Conservation (phyloP, 2,888 invertebrate species). For the Rhaphigaster nebulosa region DNA sequence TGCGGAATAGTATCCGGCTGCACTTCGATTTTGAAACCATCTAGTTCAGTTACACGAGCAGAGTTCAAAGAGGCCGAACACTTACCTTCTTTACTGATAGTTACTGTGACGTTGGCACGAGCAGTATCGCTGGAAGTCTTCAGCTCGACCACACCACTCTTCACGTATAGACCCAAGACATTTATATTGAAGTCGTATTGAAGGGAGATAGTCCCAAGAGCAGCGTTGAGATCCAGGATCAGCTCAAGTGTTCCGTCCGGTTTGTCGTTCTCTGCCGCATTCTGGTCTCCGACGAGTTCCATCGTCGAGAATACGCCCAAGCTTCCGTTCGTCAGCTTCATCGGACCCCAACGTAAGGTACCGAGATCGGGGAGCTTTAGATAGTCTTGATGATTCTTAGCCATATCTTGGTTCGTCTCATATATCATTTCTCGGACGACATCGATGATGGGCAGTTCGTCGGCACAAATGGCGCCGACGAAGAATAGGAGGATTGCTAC, state of each 20-base stretch:
- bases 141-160: background rate
- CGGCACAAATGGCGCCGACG: background rate
- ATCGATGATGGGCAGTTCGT: background rate
- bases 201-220: background rate
- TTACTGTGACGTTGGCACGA: background rate
- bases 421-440: background rate
- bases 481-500: background rate
- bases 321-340: background rate
- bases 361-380: background rate
- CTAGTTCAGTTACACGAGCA: background rate
- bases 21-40: background rate
- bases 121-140: background rate
- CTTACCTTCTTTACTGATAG: background rate
- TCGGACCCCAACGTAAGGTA: background rate
- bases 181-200: background rate
- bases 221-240: background rate
- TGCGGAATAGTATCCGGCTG: background rate
- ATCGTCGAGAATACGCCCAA: background rate
- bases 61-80: background rate
- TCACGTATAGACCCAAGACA: background rate
- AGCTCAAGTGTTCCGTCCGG: background rate
- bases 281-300: background rate
- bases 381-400: background rate
- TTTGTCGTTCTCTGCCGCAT: background rate
- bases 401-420: background rate